Base-by-base conservation (phyloP, 2,113 vertebrate species). In the Peucedramus taeniatus region DNA sequence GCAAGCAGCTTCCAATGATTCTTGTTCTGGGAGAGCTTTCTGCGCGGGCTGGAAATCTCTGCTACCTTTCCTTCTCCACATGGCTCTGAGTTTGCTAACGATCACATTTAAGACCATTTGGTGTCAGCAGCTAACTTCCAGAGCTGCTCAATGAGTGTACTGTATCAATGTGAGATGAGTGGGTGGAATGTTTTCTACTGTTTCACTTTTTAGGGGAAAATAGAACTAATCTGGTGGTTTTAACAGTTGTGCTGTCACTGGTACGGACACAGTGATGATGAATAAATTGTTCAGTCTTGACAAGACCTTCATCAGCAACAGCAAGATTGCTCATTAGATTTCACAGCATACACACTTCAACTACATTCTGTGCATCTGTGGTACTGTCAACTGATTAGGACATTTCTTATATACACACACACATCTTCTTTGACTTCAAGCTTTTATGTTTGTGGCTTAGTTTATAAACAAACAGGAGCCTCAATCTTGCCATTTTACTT, bases 171-270 rank as follows among this genome's bases (percentile, higher is more conserved):
- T 21, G 27, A 83, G 60, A 87, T 89, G 93, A 95, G 95, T 91
- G 89, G 91, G 93, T 87, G 80, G 93, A 94, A 91, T 96, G 94
- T 95, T 96, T 97, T 94, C 93, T 79, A 57, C 94, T 94, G 80
- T 94, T 95, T 96, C 92, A 90, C 39, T 92, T 93, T 87, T 94
- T 45, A 82, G n/a, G 49, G 70, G 83, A 91, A 95, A 94, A 96
- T 82, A 87, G 51, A 94, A 89, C 49, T 84, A 94, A 95, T 93
- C 54, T 89, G 89, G 80, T 82, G 56, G 61, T 78, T 94, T 96
- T 89, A 95, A 82, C 94, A 95, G 93, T 95, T 95, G 87, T 91
- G 83, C 83, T 89, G 91, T 95, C 74, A 91, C 61, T 92, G 57
- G 49, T 94, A 84, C 1, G 81, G 89, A 77, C 89, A 84, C 65